phyloP scores from a whole-genome alignment of 2,888 invertebrate species.

The Diploptera punctata region DNA sequence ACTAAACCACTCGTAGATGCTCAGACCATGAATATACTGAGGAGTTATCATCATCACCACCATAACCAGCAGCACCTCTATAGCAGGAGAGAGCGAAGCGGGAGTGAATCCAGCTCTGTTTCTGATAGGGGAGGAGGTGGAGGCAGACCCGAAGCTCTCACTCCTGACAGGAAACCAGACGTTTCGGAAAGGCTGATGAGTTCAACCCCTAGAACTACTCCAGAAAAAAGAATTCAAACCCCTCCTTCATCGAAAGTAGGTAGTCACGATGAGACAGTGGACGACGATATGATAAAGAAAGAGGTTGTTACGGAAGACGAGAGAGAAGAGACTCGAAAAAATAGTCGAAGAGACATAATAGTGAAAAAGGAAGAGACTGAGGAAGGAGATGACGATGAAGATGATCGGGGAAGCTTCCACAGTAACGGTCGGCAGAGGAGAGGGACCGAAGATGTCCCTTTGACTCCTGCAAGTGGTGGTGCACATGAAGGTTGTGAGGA shows the following conservation, averaged over 20 bases:
- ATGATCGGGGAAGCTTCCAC: constrained; percentile 54
- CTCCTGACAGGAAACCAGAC: constrained; percentile 80
- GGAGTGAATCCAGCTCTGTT: constrained; percentile 88
- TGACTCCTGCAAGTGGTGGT: constrained; percentile 41
- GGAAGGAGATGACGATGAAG: constrained; percentile 60
- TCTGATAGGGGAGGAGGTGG: constrained; percentile 83
- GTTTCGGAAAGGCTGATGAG: constrained; percentile 62
- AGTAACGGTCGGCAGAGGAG: constrained; percentile 54
- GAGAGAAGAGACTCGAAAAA: constrained; percentile 56
- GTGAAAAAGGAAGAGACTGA: constrained; percentile 64
- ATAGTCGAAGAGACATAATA: constrained; percentile 58
- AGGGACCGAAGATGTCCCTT: constrained; percentile 47
- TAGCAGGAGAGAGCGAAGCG: constrained; percentile 74
- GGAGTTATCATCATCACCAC: constrained; percentile 71
- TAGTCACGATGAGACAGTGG: constrained; percentile 59
- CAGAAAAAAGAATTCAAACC: constrained; percentile 69
- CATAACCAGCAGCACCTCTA: constrained; percentile 59
- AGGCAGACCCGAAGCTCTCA: constrained; percentile 79
- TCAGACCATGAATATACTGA: constrained; percentile 83
- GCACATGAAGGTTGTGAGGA: constrained; percentile 42
- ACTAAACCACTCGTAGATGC: constrained; percentile 90
- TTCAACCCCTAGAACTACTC: constrained; percentile 71
- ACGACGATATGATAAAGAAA: constrained; percentile 65
- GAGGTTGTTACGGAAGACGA: constrained; percentile 53
- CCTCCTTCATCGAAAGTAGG: constrained; percentile 62